Evolutionary conservation across 2,888 invertebrate species (phyloP).

Genomic region (Nasonovia ribisnigri): DNA sequence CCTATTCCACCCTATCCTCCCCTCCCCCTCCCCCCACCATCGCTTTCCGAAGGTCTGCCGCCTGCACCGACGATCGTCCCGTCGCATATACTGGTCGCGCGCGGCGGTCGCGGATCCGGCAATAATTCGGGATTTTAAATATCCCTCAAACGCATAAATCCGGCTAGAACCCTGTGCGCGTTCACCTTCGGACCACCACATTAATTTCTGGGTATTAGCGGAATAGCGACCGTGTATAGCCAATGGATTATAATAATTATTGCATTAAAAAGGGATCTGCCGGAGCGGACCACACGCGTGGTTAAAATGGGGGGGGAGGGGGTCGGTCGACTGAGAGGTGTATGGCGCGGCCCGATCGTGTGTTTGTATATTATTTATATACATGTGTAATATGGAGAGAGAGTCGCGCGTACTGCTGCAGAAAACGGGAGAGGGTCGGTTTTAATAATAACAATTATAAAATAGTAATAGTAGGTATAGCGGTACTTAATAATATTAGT

Average conservation of each 20-base stretch:
- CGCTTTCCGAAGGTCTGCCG: not conserved
- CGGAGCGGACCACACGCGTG: not conserved
- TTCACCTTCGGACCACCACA: constrained; percentile 45
- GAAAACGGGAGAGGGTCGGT: not conserved
- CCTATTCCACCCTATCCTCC: not conserved
- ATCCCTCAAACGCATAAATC: constrained; percentile 49
- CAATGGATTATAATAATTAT: constrained; percentile 59
- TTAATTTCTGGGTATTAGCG: constrained; percentile 53
- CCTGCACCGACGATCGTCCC: too few relatives aligned
- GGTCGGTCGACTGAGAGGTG: not conserved
- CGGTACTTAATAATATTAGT: not conserved
- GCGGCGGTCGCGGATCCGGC: not conserved
- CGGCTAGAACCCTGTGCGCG: not conserved
- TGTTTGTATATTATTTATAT: not conserved
- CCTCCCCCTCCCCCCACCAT: not conserved
- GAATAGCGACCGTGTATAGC: constrained; percentile 8
- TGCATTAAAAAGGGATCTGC: constrained; percentile 51
- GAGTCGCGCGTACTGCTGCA: not conserved
- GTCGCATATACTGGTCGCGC: not conserved
- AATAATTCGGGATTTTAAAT: constrained; percentile 53
- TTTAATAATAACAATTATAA: constrained; percentile 14
- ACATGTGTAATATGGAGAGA: not conserved
- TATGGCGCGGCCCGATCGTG: not conserved
- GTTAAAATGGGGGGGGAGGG: not conserved
- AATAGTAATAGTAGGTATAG: not conserved